Percentiles rank a stretch among this genome's conserved stretches.
Conservation (phyloP, 2,888 invertebrate species). For the Macrophya annulata region DNA sequence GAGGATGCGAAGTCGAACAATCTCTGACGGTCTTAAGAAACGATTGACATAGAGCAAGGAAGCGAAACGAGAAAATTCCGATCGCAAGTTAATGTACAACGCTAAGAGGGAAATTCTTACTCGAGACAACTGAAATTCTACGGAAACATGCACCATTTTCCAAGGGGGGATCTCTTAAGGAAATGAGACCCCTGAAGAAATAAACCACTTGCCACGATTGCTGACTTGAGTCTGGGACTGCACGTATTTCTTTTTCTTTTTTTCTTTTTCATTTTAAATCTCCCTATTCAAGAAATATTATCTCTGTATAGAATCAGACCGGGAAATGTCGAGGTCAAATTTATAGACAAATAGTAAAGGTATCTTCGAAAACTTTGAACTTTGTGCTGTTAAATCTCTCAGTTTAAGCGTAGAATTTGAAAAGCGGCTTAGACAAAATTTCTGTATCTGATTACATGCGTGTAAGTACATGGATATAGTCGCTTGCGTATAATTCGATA, state of each 20-base stretch:
- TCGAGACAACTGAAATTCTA: constrained; percentile 4
- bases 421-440: neutral
- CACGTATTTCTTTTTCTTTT: neutral
- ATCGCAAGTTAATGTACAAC: constrained; percentile 21
- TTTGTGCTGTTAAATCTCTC: neutral
- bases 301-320: neutral
- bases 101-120: neutral
- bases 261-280: neutral
- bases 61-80: constrained; percentile 28
- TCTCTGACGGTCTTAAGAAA: constrained; percentile 1
- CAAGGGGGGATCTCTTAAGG: neutral
- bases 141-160: neutral
- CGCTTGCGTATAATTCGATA: neutral
- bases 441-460: neutral
- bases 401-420: neutral
- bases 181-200: constrained; percentile 23
- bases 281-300: neutral
- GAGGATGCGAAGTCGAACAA: neutral
- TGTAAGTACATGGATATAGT: neutral
- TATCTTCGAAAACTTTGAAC: neutral
- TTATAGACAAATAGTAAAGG: neutral
- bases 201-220: neutral
- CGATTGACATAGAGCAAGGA: neutral
- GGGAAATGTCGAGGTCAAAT: neutral
- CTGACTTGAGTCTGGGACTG: neutral